Evolutionary conservation across 2,888 invertebrate species (phyloP).

Genomic region (Xestoiulus laeticollis): DNA sequence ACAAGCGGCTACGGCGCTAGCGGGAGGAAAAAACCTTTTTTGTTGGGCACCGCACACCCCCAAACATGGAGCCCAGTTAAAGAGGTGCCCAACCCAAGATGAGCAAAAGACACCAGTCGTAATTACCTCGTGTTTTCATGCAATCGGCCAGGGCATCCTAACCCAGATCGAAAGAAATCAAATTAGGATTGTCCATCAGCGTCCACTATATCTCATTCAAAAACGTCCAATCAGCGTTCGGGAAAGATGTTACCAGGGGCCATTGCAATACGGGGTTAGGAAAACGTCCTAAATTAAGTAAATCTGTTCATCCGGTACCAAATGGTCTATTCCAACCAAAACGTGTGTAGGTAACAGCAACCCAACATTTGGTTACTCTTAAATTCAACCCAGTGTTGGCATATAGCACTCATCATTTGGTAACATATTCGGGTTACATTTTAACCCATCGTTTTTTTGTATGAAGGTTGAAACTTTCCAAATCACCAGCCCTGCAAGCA

Average conservation of each 20-base stretch:
- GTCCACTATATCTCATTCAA: background rate
- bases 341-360: too few species aligned
- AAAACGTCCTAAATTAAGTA: background rate
- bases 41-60: background rate
- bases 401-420: too few species aligned
- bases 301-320: too few species aligned
- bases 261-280: background rate
- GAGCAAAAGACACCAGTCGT: background rate
- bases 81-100: background rate
- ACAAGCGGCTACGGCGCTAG: slow-evolving; percentile 29
- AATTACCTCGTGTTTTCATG: slow-evolving; percentile 21
- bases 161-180: background rate
- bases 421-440: too few species aligned
- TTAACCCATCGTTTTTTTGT: too few species aligned
- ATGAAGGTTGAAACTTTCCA: too few species aligned
- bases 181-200: slow-evolving; percentile 31
- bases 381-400: too few species aligned
- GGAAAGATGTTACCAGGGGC: background rate
- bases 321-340: too few species aligned
- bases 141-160: background rate
- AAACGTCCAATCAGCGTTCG: background rate
- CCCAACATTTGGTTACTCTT: too few species aligned
- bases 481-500: too few species aligned
- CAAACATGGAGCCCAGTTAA: background rate
- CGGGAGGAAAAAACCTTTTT: background rate